Percentiles rank a stretch among this genome's conserved stretches.
These are phyloP conservation scores for Scaptomyza parva DNA, from an alignment of 2,888 invertebrate genomes.

Conservation along the genomic window DNA sequence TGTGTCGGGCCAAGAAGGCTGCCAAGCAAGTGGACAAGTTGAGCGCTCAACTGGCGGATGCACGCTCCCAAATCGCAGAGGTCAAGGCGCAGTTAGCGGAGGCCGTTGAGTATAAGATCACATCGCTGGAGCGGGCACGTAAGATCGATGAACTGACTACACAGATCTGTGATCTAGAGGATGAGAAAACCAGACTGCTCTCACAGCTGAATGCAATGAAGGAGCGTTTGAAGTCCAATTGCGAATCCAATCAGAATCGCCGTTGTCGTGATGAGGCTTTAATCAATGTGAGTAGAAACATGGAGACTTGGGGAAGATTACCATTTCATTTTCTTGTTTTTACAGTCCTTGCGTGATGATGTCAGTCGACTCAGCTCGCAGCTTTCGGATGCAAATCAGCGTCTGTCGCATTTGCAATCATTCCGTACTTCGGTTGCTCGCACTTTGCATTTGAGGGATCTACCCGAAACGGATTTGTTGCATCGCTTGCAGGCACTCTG, in stretches of 20 bases:
- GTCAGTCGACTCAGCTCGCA: conserved; percentile 90
- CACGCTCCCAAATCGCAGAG: conserved; percentile 92
- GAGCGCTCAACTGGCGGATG: conserved; percentile 91
- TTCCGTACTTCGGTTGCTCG: conserved; percentile 91
- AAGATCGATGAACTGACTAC: conserved; percentile 94
- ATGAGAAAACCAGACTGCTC: conserved; percentile 88
- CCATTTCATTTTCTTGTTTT: not conserved
- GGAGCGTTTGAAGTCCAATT: conserved; percentile 81
- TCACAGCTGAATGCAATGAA: conserved; percentile 81
- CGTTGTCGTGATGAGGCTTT: conserved; percentile 84
- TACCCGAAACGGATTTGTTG: conserved; percentile 91
- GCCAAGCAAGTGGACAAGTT: conserved; percentile 93
- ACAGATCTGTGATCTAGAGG: conserved; percentile 92
- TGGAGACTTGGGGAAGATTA: not conserved
- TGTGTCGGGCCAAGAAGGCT: conserved; percentile 90
- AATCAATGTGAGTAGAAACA: conserved; percentile 79
- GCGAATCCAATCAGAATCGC: conserved; percentile 83
- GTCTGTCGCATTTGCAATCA: conserved; percentile 91
- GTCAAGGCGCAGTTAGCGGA: conserved; percentile 94
- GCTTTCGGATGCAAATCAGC: conserved; percentile 90
- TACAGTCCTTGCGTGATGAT: conserved; percentile 90
- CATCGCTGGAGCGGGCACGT: conserved; percentile 92
- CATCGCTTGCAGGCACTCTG: conserved; percentile 93
- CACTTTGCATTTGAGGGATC: conserved; percentile 89
- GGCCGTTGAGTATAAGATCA: conserved; percentile 95